These are phyloP conservation scores for Odocoileus hemionus DNA, from an alignment of 2,113 vertebrate species.

Conservation along the genomic window DNA sequence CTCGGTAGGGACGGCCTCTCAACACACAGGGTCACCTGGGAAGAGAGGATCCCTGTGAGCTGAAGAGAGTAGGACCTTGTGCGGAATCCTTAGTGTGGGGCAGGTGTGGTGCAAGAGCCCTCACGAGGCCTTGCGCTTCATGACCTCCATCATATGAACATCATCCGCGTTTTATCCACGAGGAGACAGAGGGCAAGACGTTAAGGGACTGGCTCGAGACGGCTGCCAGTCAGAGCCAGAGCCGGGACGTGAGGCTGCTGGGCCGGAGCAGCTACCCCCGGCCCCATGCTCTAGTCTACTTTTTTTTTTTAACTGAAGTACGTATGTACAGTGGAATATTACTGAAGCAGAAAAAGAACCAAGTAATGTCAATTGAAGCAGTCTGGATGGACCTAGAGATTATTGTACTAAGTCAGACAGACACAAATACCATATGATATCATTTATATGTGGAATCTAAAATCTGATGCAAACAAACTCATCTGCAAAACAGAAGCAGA, in stretches of 20 bases:
- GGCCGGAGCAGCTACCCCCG: too few species aligned
- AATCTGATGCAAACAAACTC: background rate
- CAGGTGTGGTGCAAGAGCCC: rapidly evolving
- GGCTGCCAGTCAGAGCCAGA: background rate
- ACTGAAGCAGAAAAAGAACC: background rate
- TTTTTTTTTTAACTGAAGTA: background rate
- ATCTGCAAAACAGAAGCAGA: background rate
- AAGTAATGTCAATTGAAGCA: background rate
- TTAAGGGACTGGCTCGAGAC: background rate
- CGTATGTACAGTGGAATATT: background rate
- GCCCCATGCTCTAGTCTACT: rapidly evolving
- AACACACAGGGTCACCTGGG: too few species aligned
- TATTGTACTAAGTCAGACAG: background rate
- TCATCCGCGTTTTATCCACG: background rate
- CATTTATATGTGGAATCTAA: background rate
- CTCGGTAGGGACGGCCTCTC: background rate
- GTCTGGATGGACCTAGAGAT: background rate
- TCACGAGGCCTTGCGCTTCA: background rate
- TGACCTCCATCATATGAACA: background rate
- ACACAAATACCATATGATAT: background rate
- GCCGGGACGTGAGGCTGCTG: background rate
- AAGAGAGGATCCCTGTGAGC: rapidly evolving
- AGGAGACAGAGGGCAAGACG: background rate
- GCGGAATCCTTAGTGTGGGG: background rate
- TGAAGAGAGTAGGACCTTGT: rapidly evolving